Percentiles rank a stretch among this genome's conserved stretches.
These are phyloP conservation scores for Phyllotreta cruciferae DNA, from an alignment of 2,888 invertebrate genomes.

Conservation along the genomic window DNA sequence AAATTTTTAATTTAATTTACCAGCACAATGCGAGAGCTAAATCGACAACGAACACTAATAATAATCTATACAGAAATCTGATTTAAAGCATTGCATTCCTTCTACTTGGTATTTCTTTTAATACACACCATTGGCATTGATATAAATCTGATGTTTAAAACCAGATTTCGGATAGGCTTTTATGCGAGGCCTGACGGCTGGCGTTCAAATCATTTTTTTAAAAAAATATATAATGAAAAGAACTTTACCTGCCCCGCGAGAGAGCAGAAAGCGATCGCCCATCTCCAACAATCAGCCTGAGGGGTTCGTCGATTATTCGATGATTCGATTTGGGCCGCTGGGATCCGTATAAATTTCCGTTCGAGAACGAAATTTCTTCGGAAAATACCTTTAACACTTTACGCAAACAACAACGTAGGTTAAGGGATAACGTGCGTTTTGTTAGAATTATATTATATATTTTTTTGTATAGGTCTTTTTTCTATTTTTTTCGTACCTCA, in stretches of 20 bases:
- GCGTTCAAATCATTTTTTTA: slow-evolving; percentile 38
- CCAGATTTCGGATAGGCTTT: slow-evolving; percentile 43
- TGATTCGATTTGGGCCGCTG: slow-evolving; percentile 14
- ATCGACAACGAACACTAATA: slow-evolving; percentile 14
- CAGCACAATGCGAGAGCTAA: too few species aligned
- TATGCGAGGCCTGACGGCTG: slow-evolving; percentile 40
- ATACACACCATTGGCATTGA: slow-evolving; percentile 40
- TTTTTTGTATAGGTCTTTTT: slow-evolving; percentile 26
- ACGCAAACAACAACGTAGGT: slow-evolving; percentile 37
- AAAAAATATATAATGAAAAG: slow-evolving; percentile 38
- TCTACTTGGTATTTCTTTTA: slow-evolving; percentile 38
- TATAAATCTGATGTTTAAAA: slow-evolving; percentile 44
- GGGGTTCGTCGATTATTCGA: not conserved
- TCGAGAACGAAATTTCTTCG: slow-evolving; percentile 37
- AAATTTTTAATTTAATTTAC: too few species aligned
- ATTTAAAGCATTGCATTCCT: slow-evolving; percentile 31
- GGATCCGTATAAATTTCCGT: slow-evolving; percentile 36
- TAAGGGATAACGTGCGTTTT: slow-evolving; percentile 34
- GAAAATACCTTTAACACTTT: slow-evolving; percentile 38
- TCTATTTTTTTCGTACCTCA: slow-evolving; percentile 27
- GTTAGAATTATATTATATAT: slow-evolving; percentile 27
- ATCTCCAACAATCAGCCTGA: slow-evolving; percentile 12
- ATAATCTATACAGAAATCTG: slow-evolving; percentile 35
- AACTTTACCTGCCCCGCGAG: slow-evolving; percentile 39
- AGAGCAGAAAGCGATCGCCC: slow-evolving; percentile 28